These are phyloP conservation scores for Calcarius lapponicus DNA, from an alignment of 2,797 vertebrate species.

Conservation along the genomic window DNA sequence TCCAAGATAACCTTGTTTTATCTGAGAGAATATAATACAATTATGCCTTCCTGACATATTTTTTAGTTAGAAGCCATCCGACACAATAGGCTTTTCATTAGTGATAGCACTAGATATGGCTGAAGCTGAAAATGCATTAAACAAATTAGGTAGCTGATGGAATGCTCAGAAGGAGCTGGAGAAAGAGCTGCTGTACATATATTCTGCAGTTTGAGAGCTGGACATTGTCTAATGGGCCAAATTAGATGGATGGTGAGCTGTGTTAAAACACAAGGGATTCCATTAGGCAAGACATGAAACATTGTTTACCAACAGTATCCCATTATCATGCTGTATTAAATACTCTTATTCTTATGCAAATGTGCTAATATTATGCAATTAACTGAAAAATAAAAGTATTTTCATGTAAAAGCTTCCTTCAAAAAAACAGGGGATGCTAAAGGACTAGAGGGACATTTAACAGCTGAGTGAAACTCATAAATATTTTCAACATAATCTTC, in stretches of 20 bases:
- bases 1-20: neutral
- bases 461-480: neutral
- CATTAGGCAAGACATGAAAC: neutral
- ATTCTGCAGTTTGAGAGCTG: neutral
- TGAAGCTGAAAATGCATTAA: conserved; percentile 27
- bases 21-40: neutral
- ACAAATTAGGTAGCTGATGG: conserved; percentile 15
- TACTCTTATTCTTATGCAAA: neutral
- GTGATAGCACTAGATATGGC: neutral
- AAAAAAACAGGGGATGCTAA: neutral
- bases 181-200: neutral
- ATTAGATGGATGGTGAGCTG: neutral
- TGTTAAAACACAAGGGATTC: neutral
- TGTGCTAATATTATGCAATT: neutral
- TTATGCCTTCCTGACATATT: neutral
- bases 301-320: neutral
- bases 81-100: conserved; percentile 35
- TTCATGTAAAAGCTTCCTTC: neutral
- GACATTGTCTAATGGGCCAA: neutral
- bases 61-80: neutral
- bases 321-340: neutral
- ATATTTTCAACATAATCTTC: neutral
- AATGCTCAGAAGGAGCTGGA: neutral
- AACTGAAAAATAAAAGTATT: neutral
- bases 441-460: neutral